A percentile compares a stretch with the other conserved stretches of the same genome.
phyloP scores from a whole-genome alignment of 37 sponge, comb jelly and placozoan species.

The Crambe crambe region DNA sequence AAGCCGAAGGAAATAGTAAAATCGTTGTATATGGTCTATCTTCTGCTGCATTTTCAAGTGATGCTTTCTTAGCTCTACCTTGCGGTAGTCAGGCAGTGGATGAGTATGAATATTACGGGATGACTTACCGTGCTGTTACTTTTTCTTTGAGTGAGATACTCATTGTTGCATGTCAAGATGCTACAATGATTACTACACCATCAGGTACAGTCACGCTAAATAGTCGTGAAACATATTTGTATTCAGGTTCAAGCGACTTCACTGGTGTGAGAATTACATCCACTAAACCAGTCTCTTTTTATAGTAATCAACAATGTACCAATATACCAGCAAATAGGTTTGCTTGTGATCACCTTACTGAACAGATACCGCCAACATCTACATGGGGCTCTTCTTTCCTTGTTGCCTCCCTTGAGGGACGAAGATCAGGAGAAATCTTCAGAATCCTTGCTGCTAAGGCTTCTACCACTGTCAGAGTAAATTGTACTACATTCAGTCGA shows the following conservation, averaged over 20 bases:
- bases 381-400: slow-evolving; percentile 63
- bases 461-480: slow-evolving; percentile 36
- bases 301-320: slow-evolving; percentile 33
- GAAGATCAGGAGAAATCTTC: slow-evolving; percentile 23
- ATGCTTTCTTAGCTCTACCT: slow-evolving; percentile 59
- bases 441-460: slow-evolving; percentile 33
- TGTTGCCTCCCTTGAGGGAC: slow-evolving; percentile 19
- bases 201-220: slow-evolving; percentile 19
- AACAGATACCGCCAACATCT: slow-evolving; percentile 61
- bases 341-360: slow-evolving; percentile 57
- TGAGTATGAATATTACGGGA: slow-evolving; percentile 45
- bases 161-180: slow-evolving; percentile 49
- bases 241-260: slow-evolving; percentile 13
- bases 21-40: slow-evolving; percentile 52
- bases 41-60: slow-evolving; percentile 31
- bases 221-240: slow-evolving; percentile 1
- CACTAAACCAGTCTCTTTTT: slow-evolving; percentile 30
- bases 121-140: neutral
- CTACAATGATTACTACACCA: slow-evolving; percentile 41
- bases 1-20: slow-evolving; percentile 6
- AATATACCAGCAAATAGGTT: neutral
- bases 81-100: neutral
- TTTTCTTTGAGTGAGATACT: neutral
- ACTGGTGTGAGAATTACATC: slow-evolving; percentile 40
- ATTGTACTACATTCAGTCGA: slow-evolving; percentile 4